Conservation (phyloP, 2,113 vertebrate species). For the Serranochromis macrocephalus region DNA sequence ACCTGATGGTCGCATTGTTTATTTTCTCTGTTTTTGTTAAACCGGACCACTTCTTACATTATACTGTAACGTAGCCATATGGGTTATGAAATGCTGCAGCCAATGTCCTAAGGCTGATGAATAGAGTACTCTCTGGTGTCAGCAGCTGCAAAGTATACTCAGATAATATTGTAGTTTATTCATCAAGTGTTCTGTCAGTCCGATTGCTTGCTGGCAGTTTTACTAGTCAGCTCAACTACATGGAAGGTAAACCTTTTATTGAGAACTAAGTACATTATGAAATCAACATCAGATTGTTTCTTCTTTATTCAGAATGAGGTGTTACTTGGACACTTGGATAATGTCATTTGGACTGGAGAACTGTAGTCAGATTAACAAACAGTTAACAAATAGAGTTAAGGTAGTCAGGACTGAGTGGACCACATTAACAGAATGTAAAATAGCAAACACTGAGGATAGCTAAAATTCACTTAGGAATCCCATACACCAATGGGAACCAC, state of each 20-base stretch:
- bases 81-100: fast-evolving
- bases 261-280: background rate
- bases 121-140: background rate
- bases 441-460: background rate
- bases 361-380: no score
- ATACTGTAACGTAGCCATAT: fast-evolving
- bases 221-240: fast-evolving
- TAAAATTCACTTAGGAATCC: fast-evolving
- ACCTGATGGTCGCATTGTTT: fast-evolving
- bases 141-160: background rate
- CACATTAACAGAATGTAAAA: background rate
- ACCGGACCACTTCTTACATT: fast-evolving
- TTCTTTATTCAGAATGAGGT: background rate
- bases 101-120: background rate
- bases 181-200: background rate
- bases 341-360: no score
- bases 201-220: fast-evolving
- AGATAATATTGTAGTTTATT: background rate
- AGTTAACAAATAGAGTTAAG: no score
- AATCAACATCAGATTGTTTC: background rate
- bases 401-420: no score
- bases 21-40: fast-evolving
- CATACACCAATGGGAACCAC: fast-evolving
- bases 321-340: background rate
- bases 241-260: no score